phyloP scores from a whole-genome alignment of 2,888 invertebrate genomes.

The Bombylius major region DNA sequence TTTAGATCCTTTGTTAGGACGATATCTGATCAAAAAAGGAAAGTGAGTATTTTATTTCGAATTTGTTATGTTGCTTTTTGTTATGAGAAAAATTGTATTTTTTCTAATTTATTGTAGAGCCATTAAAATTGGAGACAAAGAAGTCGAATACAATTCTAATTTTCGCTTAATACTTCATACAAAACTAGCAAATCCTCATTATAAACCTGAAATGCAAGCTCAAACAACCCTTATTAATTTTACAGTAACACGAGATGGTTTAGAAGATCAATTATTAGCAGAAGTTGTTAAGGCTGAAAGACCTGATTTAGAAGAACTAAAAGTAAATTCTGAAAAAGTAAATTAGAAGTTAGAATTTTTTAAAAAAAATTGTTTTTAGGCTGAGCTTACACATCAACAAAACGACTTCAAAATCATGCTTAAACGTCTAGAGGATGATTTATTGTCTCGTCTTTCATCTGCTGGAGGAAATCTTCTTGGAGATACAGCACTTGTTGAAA shows the following conservation, averaged over 20 bases:
- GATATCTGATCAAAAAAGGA: constrained; percentile 91
- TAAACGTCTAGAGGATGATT: constrained; percentile 84
- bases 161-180: constrained; percentile 87
- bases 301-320: constrained; percentile 88
- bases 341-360: constrained; percentile 3
- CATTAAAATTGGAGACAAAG: constrained; percentile 93
- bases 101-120: constrained; percentile 44
- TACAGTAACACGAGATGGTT: constrained; percentile 88
- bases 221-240: constrained; percentile 95
- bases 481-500: constrained; percentile 90
- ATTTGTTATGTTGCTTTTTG: not conserved
- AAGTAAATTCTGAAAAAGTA: constrained; percentile 36
- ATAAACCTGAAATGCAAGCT: constrained; percentile 97
- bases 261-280: constrained; percentile 90
- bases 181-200: constrained; percentile 93
- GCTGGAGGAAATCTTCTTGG: constrained; percentile 89
- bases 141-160: constrained; percentile 79
- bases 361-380: constrained; percentile 36
- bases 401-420: constrained; percentile 94
- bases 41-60: constrained; percentile 41
- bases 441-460: constrained; percentile 77
- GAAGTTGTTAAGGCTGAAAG: constrained; percentile 95
- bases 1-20: constrained; percentile 76
- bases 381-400: constrained; percentile 88
- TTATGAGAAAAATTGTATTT: not conserved